Percentiles rank a stretch among this genome's conserved stretches.
Conservation (phyloP, 2,888 invertebrate genomes). For the Euclidia mi region DNA sequence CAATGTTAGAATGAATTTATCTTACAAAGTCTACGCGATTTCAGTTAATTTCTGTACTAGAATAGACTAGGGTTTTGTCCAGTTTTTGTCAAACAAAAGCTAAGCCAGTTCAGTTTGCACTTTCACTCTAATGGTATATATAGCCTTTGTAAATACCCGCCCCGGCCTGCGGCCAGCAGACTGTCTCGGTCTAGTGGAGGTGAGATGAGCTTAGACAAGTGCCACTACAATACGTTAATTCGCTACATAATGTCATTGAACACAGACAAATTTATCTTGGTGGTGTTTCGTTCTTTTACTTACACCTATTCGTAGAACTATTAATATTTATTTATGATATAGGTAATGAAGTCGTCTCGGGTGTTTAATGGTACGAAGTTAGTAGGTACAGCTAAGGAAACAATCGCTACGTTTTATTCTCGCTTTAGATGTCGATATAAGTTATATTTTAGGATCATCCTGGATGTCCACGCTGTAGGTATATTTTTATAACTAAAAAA, state of each 20-base stretch:
- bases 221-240: constrained; percentile 46
- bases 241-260: constrained; percentile 71
- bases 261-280: constrained; percentile 83
- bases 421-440: constrained; percentile 64
- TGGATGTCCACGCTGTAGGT: constrained; percentile 20
- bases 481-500: constrained; percentile 7
- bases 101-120: no score
- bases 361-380: constrained; percentile 23
- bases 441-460: constrained; percentile 11
- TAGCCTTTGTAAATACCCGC: no score
- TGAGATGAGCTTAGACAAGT: constrained; percentile 42
- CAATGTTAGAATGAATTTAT: no score
- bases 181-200: constrained; percentile 41
- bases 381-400: constrained; percentile 31
- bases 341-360: constrained; percentile 34
- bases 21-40: no score
- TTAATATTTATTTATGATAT: constrained; percentile 42
- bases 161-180: constrained; percentile 66
- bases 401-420: constrained; percentile 72
- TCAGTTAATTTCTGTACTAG: no score
- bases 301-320: constrained; percentile 48
- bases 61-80: no score
- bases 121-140: no score
- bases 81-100: no score
- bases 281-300: constrained; percentile 76